Evolutionary conservation across 1,140 invertebrate species (phyloP).

Genomic region (Drosophila funebris): DNA sequence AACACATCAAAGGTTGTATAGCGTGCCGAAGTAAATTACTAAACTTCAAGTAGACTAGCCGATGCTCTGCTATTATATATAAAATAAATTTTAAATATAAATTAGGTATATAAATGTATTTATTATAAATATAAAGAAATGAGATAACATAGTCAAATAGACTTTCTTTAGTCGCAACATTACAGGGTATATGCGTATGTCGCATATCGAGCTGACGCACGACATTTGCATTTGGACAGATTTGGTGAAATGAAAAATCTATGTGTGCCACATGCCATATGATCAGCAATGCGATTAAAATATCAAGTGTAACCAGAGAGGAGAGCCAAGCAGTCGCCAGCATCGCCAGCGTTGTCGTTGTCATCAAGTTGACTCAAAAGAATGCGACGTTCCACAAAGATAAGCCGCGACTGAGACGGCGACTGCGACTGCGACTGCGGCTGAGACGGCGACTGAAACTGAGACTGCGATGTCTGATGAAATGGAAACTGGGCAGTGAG

Average conservation of each 20-base stretch:
- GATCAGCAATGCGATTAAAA: constrained; percentile 78
- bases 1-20: not conserved
- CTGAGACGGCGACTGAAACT: not conserved
- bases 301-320: constrained; percentile 60
- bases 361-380: constrained; percentile 25
- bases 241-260: constrained; percentile 44
- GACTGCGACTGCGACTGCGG: too few relatives aligned
- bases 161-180: not conserved
- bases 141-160: too few relatives aligned
- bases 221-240: constrained; percentile 41
- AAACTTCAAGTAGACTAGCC: not conserved
- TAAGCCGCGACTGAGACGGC: too few relatives aligned
- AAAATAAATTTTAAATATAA: not conserved
- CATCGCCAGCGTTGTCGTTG: not conserved
- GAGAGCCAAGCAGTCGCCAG: not conserved
- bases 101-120: too few relatives aligned
- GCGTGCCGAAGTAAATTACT: not conserved
- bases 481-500: constrained; percentile 67
- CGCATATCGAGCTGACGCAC: constrained; percentile 9
- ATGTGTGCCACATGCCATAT: constrained; percentile 44
- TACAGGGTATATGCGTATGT: constrained; percentile 17
- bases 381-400: constrained; percentile 58
- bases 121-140: not conserved
- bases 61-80: not conserved
- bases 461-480: constrained; percentile 37